Percentiles rank a stretch among this genome's conserved stretches.
Evolutionary conservation across 2,113 vertebrate species (phyloP).

Genomic region (Dipodomys merriami): DNA sequence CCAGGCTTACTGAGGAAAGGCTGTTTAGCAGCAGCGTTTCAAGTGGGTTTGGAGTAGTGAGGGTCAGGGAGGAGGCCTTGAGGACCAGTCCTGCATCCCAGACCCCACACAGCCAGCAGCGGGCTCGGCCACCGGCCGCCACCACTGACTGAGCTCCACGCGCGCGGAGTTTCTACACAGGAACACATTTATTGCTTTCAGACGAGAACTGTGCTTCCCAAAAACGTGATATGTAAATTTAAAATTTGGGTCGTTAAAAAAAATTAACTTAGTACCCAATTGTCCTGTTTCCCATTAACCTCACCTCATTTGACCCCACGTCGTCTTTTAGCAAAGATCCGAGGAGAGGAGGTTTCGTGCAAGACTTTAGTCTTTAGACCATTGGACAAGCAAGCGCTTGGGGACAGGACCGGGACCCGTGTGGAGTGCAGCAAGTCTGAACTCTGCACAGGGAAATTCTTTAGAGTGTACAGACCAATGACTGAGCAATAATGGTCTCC

Average conservation of each 20-base stretch:
- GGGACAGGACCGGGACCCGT: too few species aligned
- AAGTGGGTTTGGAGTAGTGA: background rate
- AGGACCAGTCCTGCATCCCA: too few species aligned
- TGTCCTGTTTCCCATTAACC: too few species aligned
- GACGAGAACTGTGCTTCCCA: background rate
- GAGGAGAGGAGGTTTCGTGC: background rate
- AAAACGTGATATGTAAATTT: background rate
- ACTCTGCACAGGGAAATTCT: background rate
- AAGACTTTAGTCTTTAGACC: too few species aligned
- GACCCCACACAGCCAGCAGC: too few species aligned
- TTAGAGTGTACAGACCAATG: too few species aligned
- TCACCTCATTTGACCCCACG: rapidly evolving
- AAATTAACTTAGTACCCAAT: too few species aligned
- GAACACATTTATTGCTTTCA: background rate
- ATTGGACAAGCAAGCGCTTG: rapidly evolving
- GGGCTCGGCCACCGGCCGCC: too few species aligned
- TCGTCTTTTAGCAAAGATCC: background rate
- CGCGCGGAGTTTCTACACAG: background rate
- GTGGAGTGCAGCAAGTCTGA: too few species aligned
- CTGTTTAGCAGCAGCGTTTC: rapidly evolving
- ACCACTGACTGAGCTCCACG: too few species aligned
- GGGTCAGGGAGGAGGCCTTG: rapidly evolving
- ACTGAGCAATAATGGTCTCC: too few species aligned
- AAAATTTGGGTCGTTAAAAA: too few species aligned
- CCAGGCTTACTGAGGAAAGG: background rate